Base-by-base conservation (phyloP, 2,888 invertebrate species). In the Acleris sparsana region DNA sequence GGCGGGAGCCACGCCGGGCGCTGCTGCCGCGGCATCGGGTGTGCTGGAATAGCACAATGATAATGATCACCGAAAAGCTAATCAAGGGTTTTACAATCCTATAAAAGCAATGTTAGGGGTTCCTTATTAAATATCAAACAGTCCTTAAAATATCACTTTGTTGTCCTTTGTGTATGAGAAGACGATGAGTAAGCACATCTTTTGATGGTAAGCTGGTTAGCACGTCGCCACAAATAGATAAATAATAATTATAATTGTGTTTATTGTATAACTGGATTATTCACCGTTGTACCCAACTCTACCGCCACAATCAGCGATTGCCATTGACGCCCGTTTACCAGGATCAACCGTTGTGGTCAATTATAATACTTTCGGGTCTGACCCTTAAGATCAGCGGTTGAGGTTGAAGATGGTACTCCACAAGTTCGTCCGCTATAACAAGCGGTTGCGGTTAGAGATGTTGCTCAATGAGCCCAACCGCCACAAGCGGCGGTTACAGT, bases 401-500 rank as follows among this genome's bases (percentile, higher is more conserved):
- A 88, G 80, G 85, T 97, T 97, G 84, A 97, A 98, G 17, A 95
- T 94, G 0, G 22, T 22, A 22, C 22, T 22, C 4, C 0, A 2
- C 22, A 4, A 22, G 22, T 22, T 22, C 22, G 22, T 22, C 22
- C 22, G 22, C 4, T 22, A 22, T 4, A 22, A 4, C 22, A 22
- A 22, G 22, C 22, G 22, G 22, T 22, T 22, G 22, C 3, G 22
- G 22, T 22, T 22, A 22, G 4, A 22, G 22, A 22, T 22, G 22
- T 1, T 44, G 22, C 22, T 22, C 22, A 22, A 22, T 44, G 44
- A 44, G 43, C 87, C 86, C 7, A 85, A 80, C 46, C 86, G 78
- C 84, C 86, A 87, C 55, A 93, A 83, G 80, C 94, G 93, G 20
- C 95, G 90, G 73, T 97, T 96, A 46, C 89, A 79, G 85, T 97